These are phyloP conservation scores for Philereme transversata DNA, from an alignment of 2,888 invertebrate genomes.

Conservation along the genomic window DNA sequence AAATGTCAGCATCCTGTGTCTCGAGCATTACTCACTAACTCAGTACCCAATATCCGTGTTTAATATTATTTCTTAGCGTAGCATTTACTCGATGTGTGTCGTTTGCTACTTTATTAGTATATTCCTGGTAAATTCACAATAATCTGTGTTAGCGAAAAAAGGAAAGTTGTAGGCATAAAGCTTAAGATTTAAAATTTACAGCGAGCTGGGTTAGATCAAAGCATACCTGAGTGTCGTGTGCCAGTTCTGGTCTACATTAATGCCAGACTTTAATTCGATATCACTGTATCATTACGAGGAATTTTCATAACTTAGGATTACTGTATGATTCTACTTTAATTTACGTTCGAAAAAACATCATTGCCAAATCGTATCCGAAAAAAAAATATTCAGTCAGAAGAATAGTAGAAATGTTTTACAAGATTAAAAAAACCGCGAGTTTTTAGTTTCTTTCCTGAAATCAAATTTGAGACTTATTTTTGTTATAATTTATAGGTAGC, in stretches of 20 bases:
- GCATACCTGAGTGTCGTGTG: constrained; percentile 47
- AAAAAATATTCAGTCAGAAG: neutral
- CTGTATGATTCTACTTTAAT: constrained; percentile 10
- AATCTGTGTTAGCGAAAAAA: constrained; percentile 6
- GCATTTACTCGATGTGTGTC: neutral
- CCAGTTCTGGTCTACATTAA: constrained; percentile 53
- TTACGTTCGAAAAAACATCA: constrained; percentile 12
- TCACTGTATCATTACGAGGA: constrained; percentile 10
- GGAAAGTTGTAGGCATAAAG: neutral
- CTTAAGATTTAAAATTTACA: constrained; percentile 18
- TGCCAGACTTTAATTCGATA: constrained; percentile 43
- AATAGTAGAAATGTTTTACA: neutral
- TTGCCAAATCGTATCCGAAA: neutral
- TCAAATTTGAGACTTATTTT: neutral
- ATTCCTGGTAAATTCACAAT: too few relatives aligned
- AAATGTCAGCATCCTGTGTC: constrained; percentile 23
- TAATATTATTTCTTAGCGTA: constrained; percentile 3
- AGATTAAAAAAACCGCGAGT: neutral
- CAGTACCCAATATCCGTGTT: constrained; percentile 4
- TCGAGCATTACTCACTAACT: constrained; percentile 1
- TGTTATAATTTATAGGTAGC: neutral
- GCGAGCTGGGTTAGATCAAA: constrained; percentile 49
- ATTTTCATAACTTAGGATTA: constrained; percentile 27
- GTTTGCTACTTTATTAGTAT: neutral
- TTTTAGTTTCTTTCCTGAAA: neutral